phyloP scores from a whole-genome alignment of 2,888 invertebrate species.

The Chloroclystis v-ata region DNA sequence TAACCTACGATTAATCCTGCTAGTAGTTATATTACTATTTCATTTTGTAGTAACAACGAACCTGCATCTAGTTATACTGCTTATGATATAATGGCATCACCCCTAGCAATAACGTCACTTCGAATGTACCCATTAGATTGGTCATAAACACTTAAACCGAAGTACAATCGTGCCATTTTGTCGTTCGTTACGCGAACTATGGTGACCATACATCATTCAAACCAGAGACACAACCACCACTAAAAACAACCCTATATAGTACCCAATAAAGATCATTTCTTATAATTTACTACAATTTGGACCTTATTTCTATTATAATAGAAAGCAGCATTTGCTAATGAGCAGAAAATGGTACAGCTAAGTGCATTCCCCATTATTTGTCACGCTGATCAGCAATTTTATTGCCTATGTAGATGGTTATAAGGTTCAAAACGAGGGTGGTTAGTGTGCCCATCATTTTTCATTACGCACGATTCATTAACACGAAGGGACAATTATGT shows the following conservation, averaged over 20 bases:
- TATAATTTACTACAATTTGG: no score
- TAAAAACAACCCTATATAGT: constrained; percentile 6
- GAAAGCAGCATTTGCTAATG: no score
- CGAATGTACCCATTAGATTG: constrained; percentile 17
- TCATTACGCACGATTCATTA: constrained; percentile 75
- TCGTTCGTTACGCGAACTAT: constrained; percentile 50
- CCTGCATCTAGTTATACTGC: no score
- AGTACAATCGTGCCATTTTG: constrained; percentile 44
- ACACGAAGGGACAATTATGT: constrained; percentile 72
- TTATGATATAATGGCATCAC: no score
- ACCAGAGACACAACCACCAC: constrained; percentile 36
- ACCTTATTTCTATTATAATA: no score
- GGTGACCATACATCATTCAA: constrained; percentile 51
- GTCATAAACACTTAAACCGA: constrained; percentile 32
- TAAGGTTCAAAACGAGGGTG: constrained; percentile 24
- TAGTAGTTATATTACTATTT: no score
- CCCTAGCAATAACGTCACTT: constrained; percentile 6
- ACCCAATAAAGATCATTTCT: constrained; percentile 1
- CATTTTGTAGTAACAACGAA: no score
- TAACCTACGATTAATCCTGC: no score
- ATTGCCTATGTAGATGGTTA: neutral
- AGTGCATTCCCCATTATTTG: constrained; percentile 14
- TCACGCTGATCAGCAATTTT: constrained; percentile 1
- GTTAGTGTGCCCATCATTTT: constrained; percentile 57
- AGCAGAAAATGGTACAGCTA: constrained; percentile 18